These are phyloP conservation scores for Peromyscus leucopus DNA, from an alignment of 2,113 vertebrate genomes.

Conservation along the genomic window DNA sequence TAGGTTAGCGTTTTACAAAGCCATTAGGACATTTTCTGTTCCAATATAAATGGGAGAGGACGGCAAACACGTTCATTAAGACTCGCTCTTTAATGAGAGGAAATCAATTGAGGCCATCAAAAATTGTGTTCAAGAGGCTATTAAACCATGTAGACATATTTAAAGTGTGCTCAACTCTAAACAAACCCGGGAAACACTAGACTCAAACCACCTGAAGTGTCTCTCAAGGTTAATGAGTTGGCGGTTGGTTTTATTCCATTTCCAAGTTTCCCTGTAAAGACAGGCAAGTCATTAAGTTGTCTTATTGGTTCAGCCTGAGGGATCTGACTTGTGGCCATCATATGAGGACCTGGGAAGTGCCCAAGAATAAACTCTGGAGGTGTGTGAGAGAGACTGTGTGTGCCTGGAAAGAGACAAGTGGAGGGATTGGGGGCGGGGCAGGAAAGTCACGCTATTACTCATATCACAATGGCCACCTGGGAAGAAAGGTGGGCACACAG, in stretches of 20 bases:
- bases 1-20: conserved; percentile 66
- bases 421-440: conserved; percentile 50
- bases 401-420: conserved; percentile 63
- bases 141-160: conserved; percentile 71
- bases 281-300: conserved; percentile 81
- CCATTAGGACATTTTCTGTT: conserved; percentile 74
- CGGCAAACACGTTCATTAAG: conserved; percentile 67
- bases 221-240: conserved; percentile 85
- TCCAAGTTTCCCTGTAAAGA: conserved; percentile 84
- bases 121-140: conserved; percentile 76
- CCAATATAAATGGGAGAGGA: conserved; percentile 69
- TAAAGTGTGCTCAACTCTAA: conserved; percentile 73
- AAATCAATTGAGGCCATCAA: conserved; percentile 79
- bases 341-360: conserved; percentile 60
- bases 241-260: conserved; percentile 81
- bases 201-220: conserved; percentile 81
- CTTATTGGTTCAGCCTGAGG: conserved; percentile 82
- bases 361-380: conserved; percentile 68
- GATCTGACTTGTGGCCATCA: conserved; percentile 78
- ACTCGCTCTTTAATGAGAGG: conserved; percentile 74
- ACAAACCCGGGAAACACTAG: conserved; percentile 68
- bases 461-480: conserved; percentile 61
- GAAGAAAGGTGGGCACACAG: conserved; percentile 61
- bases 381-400: not conserved
- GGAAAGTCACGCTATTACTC: not conserved